Base-by-base conservation (phyloP, 1,140 invertebrate genomes). In the Varroa destructor region DNA sequence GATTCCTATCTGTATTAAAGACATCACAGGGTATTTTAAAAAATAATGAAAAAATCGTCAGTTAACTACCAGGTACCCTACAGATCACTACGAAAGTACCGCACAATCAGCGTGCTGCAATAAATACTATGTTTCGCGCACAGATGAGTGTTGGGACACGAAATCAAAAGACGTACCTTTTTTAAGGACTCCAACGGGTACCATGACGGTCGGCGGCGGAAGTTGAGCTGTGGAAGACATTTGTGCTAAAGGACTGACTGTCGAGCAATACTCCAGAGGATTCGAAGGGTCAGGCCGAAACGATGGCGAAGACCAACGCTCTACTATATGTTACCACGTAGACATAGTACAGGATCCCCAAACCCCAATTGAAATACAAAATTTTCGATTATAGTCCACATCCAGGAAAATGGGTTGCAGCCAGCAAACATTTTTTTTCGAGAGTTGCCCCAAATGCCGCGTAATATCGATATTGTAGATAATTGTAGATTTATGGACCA, bases 261-360 rank as follows among this genome's bases (percentile, higher is more conserved):
- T 89, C 64, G 88, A 90, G 81, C 89, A 91, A 81, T 92, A 93
- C 80, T 93, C 89, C 84, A 88, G 87, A 51, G 89, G 89, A 81
- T 92, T 91, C 80, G 90, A 90, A 61, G 89, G 89, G 82, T 91
- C 89, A 71, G 89, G 89, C 61, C 77, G 77, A 12, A 75, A 75
- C n/a, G 72, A 72, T 40, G 54, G 37, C 46, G 46, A 51, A 5
- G 46, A 5, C 46, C 46, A 51, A 51, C 46, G 46, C 46, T 3
- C 46, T 51, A 51, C 46, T 51, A 51, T 51, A 51, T 3, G 46
- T 51, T 3, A 51, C 25, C 12, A 14, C 54, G 42, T 73, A 73
- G 25, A 73, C 72, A 43, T 14, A 43, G 57, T 70, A 57, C 56
- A 56, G n/a, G 36, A 73, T 14, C 8, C 6, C 70, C 74, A 73